These are phyloP conservation scores for Ceratitis capitata DNA, from an alignment of 1,140 invertebrate genomes.

Conservation along the genomic window DNA sequence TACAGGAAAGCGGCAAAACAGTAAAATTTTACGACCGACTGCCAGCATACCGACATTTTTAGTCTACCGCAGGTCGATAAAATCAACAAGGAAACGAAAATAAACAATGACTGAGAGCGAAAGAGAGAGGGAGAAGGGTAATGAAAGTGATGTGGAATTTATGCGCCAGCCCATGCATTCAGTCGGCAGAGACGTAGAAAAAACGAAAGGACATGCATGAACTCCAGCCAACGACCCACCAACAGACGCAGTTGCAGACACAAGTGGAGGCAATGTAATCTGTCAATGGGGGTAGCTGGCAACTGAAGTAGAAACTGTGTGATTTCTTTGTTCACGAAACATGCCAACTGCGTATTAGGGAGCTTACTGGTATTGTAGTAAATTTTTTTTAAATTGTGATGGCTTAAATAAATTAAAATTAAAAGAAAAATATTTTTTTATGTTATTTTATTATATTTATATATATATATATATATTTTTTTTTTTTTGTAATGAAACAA, in stretches of 20 bases:
- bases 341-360: neutral
- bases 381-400: no score
- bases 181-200: neutral
- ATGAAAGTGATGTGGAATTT: neutral
- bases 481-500: no score
- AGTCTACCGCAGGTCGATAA: neutral
- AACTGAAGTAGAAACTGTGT: neutral
- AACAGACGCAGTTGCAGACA: neutral
- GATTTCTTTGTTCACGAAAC: no score
- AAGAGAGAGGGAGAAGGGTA: no score
- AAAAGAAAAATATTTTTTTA: no score
- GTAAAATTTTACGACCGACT: neutral
- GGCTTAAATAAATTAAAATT: no score
- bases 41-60: neutral
- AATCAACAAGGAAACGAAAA: neutral
- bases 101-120: neutral
- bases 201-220: neutral
- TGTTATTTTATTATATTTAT: no score
- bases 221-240: neutral
- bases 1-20: neutral
- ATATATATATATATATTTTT: no score
- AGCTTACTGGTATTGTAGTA: neutral
- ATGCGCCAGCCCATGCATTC: neutral
- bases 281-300: neutral
- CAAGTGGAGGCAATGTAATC: neutral